Base-by-base conservation (phyloP, 2,797 vertebrate genomes). In the Spatula versicolor region DNA sequence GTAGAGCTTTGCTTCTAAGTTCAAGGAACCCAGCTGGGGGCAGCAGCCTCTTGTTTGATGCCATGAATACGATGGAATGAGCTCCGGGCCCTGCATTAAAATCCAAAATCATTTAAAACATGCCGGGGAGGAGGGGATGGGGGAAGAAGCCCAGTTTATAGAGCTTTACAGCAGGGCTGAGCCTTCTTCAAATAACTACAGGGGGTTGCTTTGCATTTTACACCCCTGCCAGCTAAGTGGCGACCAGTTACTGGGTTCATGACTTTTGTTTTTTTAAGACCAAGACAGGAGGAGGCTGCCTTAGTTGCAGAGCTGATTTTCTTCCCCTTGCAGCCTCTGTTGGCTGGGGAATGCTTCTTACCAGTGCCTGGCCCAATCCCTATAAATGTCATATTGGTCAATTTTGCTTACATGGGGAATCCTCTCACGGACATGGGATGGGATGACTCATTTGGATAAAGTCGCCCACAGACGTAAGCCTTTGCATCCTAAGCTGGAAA, bases 1-100 rank as follows among this genome's bases (percentile, higher is more conserved):
- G 96, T 93, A 76, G 84, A 92, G 83, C 97, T 95, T 92, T 93
- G 89, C 92, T 93, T 96, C 89, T 59, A 88, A 96, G 96, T 82
- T 74, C 81, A 41, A 74, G 83, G 80, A 94, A 72, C 45, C 69
- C 93, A 91, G 96, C 89, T 95, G 76, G 80, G 92, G 93, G 94
- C 67, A 92, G 93, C 92, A 87, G 84, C 79, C 91, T 92, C 92
- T 89, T 83, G 83, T 90, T 78, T 11, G 83, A 88, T 73, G 77
- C 91, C 69, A 67, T 55, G 75, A 85, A 90, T 60, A 59, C 20
- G 46, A 88, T 33, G 83, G 95, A 90, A 88, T 93, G 96, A 93
- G 93, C 93, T 97, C 95, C 63, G 6, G 91, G 64, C 22, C 45
- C 77, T 88, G 89, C 79, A 66, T 83, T 92, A 63, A 94, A 92